Base-by-base conservation (phyloP, 2,113 vertebrate genomes). In the Megaptera novaeangliae region DNA sequence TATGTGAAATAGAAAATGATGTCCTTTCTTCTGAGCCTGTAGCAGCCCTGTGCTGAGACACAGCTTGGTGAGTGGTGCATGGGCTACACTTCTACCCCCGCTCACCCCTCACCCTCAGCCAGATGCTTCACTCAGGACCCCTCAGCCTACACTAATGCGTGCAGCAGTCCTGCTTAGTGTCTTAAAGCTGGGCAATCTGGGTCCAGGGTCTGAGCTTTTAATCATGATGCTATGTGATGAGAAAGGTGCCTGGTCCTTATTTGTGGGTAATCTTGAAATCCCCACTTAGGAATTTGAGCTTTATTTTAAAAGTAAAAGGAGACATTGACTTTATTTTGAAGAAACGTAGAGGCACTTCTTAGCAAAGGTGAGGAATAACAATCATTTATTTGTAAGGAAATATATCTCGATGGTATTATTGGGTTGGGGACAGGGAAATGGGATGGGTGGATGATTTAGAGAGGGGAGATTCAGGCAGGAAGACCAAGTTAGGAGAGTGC, bases 331-430 rank as follows among this genome's bases (percentile, higher is more conserved):
- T 91, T 95, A 88, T 68, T 85, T 66, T 83, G 46, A 80, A 96
- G 41, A n/a, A 78, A 71, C 9, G 6, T 55, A 52, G 41, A 55
- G 8, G 69, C 29, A 55, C 3, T 5, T 69, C 68, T 36, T 41
- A 59, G 52, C 36, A 34, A 49, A 18, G 7, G 17, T 25, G 29
- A 52, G 49, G n/a, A 72, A 52, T 63, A n/a, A 75, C 55, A 49
- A 64, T 93, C 75, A 75, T 14, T 52, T 52, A n/a, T 25, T 71
- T 85, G 41, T 86, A 68, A 95, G n/a, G 84, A 89, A 85, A 63
- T 4, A 8, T 25, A 14, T 36, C 36, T 96, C 92, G 21, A 34
- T 86, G 27, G 4, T 77, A 31, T 44, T 63, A 39, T 1, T 63
- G 10, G 9, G 13, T 27, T 36, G 46, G 57, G 68, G 1, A 18